phyloP scores from a whole-genome alignment of 2,888 invertebrate genomes.

The Copidosoma aretas region DNA sequence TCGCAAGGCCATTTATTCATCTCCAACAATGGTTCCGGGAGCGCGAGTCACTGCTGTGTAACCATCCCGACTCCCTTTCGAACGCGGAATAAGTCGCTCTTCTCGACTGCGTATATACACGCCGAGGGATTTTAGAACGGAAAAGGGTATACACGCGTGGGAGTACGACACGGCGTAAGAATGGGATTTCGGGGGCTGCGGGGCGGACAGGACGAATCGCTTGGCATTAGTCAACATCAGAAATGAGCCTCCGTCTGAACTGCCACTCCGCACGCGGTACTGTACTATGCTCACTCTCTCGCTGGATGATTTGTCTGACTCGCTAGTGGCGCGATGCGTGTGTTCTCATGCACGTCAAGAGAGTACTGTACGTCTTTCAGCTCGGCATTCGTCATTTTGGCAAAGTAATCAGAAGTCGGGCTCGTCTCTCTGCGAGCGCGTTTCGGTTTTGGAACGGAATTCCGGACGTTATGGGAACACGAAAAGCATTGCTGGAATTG shows the following conservation, averaged over 20 bases:
- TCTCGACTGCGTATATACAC: neutral
- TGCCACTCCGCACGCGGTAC: too few species aligned
- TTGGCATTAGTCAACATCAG: slow-evolving; percentile 49
- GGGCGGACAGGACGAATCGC: slow-evolving; percentile 50
- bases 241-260: slow-evolving; percentile 33
- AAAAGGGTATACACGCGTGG: neutral
- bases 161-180: neutral
- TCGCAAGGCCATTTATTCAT: slow-evolving; percentile 4
- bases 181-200: slow-evolving; percentile 49
- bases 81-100: neutral
- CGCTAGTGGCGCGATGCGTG: neutral
- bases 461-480: too few species aligned
- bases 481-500: too few species aligned
- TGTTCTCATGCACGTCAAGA: neutral
- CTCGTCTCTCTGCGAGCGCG: too few species aligned
- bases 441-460: too few species aligned
- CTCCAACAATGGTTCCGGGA: neutral
- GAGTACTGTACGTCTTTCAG: neutral
- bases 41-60: too few species aligned
- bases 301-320: neutral
- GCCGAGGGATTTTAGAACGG: neutral
- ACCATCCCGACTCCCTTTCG: neutral
- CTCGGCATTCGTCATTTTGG: slow-evolving; percentile 6
- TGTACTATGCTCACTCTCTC: slow-evolving; percentile 8
- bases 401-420: neutral